Evolutionary conservation across 2,113 vertebrate genomes (phyloP), one percentile per base, ranked within the genome.

Genomic region (Nerophis ophidion): DNA sequence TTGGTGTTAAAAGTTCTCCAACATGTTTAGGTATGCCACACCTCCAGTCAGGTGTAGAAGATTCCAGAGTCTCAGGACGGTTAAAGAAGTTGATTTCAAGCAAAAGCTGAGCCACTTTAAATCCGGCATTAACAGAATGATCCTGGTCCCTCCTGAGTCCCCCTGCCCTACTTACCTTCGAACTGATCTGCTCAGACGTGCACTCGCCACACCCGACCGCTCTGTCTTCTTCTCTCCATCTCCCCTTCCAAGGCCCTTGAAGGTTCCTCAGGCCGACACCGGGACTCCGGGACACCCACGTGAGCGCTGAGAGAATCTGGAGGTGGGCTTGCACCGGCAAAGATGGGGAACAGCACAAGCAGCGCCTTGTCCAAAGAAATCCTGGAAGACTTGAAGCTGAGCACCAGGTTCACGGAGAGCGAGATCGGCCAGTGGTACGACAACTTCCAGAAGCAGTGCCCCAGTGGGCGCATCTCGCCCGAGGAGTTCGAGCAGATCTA

Each of bases 401-500:
- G 36, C 90, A 98, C 95, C 50, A 91, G 80, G 51, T 97, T 93
- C 80, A 57, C 90, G 0, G 92, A 97, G 74, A 80, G 87, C 0
- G 95, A 96, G 87, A 90, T 98, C 64, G 66, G 68, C 6, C 81
- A 90, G 65, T 97, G 95, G 95, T 97, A 97, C 36, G 92, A 93
- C 60, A 90, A 93, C 63, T 97, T 97, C 74, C 89, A 92, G 81
- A 91, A 90, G 49, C 93, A 95, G 65, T 96, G 94, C 13, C 95
- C 95, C 0, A 84, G 89, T 0, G 95, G 95, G 8, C 91, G 92
- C 62, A 96, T 98, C 55, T 70, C 88, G 0, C 87, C 89, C 0
- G 68, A 78, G 1, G 92, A 95, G 70, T 98, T 98, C 56, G 92
- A 95, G 80, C 90, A 91, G 77, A 96, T 98, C 86, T 98, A 97